Conservation (phyloP, 2,113 vertebrate species). For the Talpa occidentalis region DNA sequence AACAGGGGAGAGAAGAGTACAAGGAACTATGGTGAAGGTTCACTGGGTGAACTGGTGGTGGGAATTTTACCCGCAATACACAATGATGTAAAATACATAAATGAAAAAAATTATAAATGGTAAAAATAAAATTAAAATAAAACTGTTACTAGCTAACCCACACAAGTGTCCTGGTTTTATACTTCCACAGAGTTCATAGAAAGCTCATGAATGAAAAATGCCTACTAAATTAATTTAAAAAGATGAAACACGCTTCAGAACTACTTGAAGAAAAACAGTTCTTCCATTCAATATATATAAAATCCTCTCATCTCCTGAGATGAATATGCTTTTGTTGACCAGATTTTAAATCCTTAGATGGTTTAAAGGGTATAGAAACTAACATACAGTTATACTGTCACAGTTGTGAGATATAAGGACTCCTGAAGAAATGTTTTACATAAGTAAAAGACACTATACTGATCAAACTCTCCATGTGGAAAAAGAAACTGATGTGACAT, state of each 20-base stretch:
- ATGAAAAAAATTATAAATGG: too few species aligned
- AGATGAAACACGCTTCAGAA: background rate
- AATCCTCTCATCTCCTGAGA: background rate
- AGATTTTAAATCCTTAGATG: background rate
- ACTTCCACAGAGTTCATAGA: conserved; percentile 31
- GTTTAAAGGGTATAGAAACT: background rate
- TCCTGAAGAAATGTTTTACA: background rate
- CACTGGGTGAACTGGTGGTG: too few species aligned
- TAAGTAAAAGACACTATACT: background rate
- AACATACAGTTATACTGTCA: background rate
- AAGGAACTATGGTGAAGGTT: too few species aligned
- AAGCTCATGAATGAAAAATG: conserved; percentile 36
- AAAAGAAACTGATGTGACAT: background rate
- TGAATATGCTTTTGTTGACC: background rate
- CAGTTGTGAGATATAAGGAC: background rate
- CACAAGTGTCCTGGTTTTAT: conserved; percentile 10
- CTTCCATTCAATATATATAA: conserved; percentile 18
- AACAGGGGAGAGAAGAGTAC: too few species aligned
- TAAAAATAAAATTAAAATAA: background rate
- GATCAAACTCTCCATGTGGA: background rate
- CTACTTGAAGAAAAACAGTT: conserved; percentile 38
- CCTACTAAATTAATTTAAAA: background rate
- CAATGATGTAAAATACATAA: too few species aligned
- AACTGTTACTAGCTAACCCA: background rate
- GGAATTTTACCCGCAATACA: too few species aligned